Base-by-base conservation (phyloP, 2,797 vertebrate species). In the Gobionotothen gibberifrons region DNA sequence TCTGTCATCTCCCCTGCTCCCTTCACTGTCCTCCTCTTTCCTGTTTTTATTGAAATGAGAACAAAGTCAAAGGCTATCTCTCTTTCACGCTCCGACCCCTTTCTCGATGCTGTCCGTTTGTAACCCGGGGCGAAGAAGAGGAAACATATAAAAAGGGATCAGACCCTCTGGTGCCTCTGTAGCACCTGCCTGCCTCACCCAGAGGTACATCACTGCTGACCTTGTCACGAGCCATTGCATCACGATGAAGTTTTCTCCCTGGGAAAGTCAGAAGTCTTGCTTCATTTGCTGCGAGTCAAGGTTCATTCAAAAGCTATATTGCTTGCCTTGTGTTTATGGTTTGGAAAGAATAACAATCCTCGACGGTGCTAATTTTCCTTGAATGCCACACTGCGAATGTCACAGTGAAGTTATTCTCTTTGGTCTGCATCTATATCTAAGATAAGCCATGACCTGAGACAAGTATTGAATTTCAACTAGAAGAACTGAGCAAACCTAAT, bases 181-280 rank as follows among this genome's bases (percentile, higher is more conserved):
- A 46, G 51, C 69, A 69, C 78, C 64, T 70, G 47, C 40, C 67
- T 16, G 65, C 40, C 72, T 82, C 21, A n/a, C 74, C 64, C 22
- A 47, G 47, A 79, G 74, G 71, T 66, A 76, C 72, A 63, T 76
- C 62, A 54, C 48, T 51, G 61, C 56, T 87, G 76, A 90, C 83
- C 88, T 90, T 85, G 83, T 91, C 82, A 85, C 54, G 64, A 84
- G 74, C 61, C 15, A 69, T 77, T 73, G 73, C 72, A 59, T 80
- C 79, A 61, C 57, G 14, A 60, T 69, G 71, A 79, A 74, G 61
- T 85, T 78, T 74, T 51, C 61, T 74, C 67, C 62, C 62, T 79
- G 54, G 46, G 73, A 81, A 81, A 84, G 76, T 84, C 56, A 60
- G 59, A 81, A 85, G 78, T 73, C 58, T 49, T 39, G 58, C 72